These are phyloP conservation scores for Halocynthia roretzi DNA, from an alignment of 23 tunicate genomes.

Conservation along the genomic window DNA sequence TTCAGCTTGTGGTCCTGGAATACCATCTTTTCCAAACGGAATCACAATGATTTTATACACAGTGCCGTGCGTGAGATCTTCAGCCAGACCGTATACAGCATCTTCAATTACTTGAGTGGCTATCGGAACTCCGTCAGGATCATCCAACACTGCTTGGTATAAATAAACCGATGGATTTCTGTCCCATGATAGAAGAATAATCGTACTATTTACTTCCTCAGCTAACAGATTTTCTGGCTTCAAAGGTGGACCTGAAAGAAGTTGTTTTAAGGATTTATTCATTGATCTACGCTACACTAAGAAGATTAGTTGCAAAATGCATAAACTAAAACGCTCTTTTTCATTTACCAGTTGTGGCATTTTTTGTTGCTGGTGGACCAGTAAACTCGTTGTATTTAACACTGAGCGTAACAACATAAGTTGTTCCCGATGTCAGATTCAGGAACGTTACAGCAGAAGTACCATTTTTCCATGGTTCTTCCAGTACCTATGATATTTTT, in stretches of 20 bases:
- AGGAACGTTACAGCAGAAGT: background rate
- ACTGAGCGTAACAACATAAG: constrained; percentile 6
- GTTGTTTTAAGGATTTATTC: background rate
- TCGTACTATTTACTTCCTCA: too few relatives aligned
- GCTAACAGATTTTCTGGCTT: background rate
- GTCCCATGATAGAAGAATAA: too few relatives aligned
- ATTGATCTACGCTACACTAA: too few relatives aligned
- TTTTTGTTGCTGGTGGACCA: constrained; percentile 17
- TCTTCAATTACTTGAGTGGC: too few relatives aligned
- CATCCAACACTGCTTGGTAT: too few relatives aligned
- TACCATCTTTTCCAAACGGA: background rate
- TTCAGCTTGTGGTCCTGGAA: background rate
- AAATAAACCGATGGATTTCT: too few relatives aligned
- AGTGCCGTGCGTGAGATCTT: background rate
- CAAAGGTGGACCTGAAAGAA: constrained; percentile 31
- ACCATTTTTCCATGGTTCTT: too few relatives aligned
- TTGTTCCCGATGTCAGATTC: constrained; percentile 5
- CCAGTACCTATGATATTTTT: too few relatives aligned
- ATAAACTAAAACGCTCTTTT: background rate
- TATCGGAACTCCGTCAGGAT: too few relatives aligned
- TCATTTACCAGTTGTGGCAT: constrained; percentile 19
- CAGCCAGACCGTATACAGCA: too few relatives aligned
- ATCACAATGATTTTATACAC: background rate
- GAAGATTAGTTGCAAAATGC: too few relatives aligned
- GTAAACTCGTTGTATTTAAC: background rate